Evolutionary conservation across 2,797 vertebrate species (phyloP), one percentile per base, ranked within the genome.

Genomic region (Ispidina picta): DNA sequence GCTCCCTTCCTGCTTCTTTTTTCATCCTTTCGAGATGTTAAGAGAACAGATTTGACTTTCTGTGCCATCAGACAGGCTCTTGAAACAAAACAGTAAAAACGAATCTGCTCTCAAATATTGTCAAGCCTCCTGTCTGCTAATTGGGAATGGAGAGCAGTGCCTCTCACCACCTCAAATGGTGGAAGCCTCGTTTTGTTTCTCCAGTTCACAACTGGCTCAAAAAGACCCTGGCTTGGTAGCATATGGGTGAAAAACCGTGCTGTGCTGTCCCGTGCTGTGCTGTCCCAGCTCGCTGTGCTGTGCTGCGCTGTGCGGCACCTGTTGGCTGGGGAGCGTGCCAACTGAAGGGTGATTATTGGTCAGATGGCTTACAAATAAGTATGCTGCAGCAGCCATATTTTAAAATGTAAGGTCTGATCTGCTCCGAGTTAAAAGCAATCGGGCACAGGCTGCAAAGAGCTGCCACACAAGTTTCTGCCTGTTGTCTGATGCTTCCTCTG

Each of bases 231-330:
- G 15, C 14, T 58, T 44, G 35, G 33, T 64, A 70, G 23, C 10
- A 33, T 19, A 15, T n/a, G n/a, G 20, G 19, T 6, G 10, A 76
- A 60, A 70, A 62, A 16, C 37, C 13, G 12, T 12, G 3, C 37
- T 37, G 37, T 20, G 31, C 16, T 25, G 13, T 51, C 0, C 14
- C 6, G 4, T 0, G 3, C 46, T 43, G 35, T 37, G 31, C 16
- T 25, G 13, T 51, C 6, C 26, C 54, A 5, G 54, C 55, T 21
- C 1, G 0, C 14, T 7, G 4, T 0, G 3, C 46, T 43, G 35
- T 37, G 35, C 35, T 37, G 37, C 33, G 33, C 33, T 33, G 33
- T 33, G 33, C 33, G 8, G 35, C 35, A 35, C 35, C 35, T 35
- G 35, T 35, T 35, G 35, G 35, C 35, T 35, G 35, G 35, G 35